phyloP scores from a whole-genome alignment of 1,140 invertebrate species.

The Conus betulinus region DNA sequence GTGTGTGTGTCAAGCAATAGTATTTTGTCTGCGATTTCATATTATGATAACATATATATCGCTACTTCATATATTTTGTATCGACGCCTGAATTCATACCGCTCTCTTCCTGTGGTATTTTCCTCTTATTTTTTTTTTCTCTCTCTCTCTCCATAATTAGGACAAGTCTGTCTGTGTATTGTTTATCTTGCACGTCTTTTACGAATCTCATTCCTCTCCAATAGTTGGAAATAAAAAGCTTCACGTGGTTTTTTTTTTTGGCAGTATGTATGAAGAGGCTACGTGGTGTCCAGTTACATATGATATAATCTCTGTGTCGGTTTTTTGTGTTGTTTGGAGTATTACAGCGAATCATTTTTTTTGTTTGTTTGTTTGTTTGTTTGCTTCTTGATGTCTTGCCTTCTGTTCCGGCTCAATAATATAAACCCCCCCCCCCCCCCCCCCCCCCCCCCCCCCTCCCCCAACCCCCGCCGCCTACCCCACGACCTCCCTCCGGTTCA shows the following conservation, averaged over 20 bases:
- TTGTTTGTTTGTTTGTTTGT: background rate
- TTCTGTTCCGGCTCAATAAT: background rate
- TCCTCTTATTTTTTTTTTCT: background rate
- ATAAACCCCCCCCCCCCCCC: too few species aligned
- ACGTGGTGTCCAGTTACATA: background rate
- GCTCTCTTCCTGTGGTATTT: background rate
- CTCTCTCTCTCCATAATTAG: background rate
- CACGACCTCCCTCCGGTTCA: too few species aligned
- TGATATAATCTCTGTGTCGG: background rate
- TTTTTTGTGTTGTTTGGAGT: background rate
- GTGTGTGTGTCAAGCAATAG: background rate
- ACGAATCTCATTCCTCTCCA: background rate
- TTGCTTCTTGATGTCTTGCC: background rate
- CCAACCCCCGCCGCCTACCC: too few species aligned
- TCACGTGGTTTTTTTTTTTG: background rate
- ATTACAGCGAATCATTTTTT: background rate
- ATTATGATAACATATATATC: background rate
- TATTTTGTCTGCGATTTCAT: background rate
- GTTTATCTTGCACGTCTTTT: background rate
- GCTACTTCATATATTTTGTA: background rate
- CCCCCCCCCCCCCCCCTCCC: too few species aligned
- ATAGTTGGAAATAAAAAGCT: constrained; percentile 7
- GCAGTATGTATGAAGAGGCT: too few species aligned
- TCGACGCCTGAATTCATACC: background rate
- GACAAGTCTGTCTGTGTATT: background rate